Evolutionary conservation across 1,140 invertebrate species (phyloP), one percentile per base, ranked within the genome.

Genomic region (Probaryconus sp.): DNA sequence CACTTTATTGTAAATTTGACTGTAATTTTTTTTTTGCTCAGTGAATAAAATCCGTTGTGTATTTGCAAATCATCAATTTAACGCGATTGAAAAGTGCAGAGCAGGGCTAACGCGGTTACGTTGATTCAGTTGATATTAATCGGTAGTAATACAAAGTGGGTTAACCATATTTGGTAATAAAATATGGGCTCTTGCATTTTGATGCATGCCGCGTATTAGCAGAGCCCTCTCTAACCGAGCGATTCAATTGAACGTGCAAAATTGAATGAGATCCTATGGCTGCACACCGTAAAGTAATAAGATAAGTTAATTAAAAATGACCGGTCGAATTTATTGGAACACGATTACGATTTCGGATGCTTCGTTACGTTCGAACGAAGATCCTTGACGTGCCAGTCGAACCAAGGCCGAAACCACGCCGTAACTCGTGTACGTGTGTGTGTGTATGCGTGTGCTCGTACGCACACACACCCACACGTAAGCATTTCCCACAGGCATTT

Each of bases 281-380:
- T 17, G 40, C 26, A 26, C 9, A 42, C 20, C 18, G 13, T 2
- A 10, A 20, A 16, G 10, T 58, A 71, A 68, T 64, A 21, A 53
- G 65, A 71, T 81, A 80, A 83, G 77, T 70, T 47, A 71, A 83
- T 84, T 82, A 85, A 80, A 79, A 81, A 78, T 81, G 74, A 80
- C 78, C 80, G 65, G 65, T 64, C 68, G 74, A 71, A 71, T 74
- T 73, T 79, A 77, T 56, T 55, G 58, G 56, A 79, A 83, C 58
- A 67, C 74, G 79, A 84, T 85, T 83, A 81, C 75, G 78, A 83
- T 85, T 84, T 84, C 79, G 80, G 77, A 84, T 78, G 83, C 79
- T 77, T 84, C 83, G 82, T 83, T 84, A 81, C 80, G 72, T 68
- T 55, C 37, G 50, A 73, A 45, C 31, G 30, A 47, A 53, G 40